These are phyloP conservation scores for Selene dorsalis DNA, from an alignment of 2,797 vertebrate genomes.

Conservation along the genomic window DNA sequence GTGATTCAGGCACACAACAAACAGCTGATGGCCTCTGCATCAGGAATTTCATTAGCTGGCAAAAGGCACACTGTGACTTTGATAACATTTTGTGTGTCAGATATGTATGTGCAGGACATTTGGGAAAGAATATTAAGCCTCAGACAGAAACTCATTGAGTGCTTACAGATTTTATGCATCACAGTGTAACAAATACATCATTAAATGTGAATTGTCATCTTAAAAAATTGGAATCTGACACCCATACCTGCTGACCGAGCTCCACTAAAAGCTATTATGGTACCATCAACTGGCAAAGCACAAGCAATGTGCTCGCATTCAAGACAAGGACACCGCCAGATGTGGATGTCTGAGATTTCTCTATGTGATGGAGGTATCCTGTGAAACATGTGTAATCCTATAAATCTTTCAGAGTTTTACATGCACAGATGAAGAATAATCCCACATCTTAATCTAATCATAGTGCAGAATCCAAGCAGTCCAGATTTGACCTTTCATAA, in stretches of 20 bases:
- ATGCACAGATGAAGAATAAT: conserved; percentile 39
- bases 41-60: conserved; percentile 9
- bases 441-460: conserved; percentile 47
- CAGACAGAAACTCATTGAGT: background rate
- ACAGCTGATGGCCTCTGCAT: conserved; percentile 36
- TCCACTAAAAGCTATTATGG: background rate
- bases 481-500: conserved; percentile 32
- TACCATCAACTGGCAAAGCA: background rate
- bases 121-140: background rate
- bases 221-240: background rate
- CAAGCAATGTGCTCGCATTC: background rate
- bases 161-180: background rate
- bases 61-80: conserved; percentile 23
- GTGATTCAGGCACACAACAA: conserved; percentile 16
- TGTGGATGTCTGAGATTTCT: conserved; percentile 14
- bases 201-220: background rate
- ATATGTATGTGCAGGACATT: background rate
- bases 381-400: conserved; percentile 14
- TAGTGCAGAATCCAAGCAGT: conserved; percentile 11
- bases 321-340: conserved; percentile 5
- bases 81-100: conserved; percentile 21
- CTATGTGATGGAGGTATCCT: background rate
- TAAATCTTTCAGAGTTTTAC: conserved; percentile 29
- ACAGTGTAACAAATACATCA: background rate
- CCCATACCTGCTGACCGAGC: background rate